These are phyloP conservation scores for Oreochromis mossambicus DNA, from an alignment of 2,797 vertebrate species.

Conservation along the genomic window DNA sequence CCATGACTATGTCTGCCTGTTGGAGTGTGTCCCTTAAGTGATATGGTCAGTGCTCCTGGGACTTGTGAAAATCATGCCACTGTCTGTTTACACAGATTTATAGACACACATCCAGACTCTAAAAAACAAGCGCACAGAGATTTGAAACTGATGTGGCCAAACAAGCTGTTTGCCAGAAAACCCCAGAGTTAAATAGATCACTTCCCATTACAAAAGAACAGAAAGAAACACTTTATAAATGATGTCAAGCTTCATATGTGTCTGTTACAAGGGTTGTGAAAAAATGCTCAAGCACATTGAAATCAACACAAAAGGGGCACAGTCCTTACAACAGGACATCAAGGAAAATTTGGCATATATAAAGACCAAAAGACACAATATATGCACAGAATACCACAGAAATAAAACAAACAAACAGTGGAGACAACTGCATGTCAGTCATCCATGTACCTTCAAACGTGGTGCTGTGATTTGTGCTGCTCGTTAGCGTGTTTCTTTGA, in stretches of 20 bases:
- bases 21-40: background rate
- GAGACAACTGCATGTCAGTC: background rate
- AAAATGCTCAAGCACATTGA: background rate
- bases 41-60: background rate
- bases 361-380: background rate
- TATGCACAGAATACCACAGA: background rate
- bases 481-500: background rate
- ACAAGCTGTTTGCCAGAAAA: background rate
- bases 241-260: background rate
- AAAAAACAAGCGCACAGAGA: background rate
- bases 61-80: background rate
- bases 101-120: background rate
- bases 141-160: slow-evolving; percentile 17
- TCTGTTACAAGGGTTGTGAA: background rate
- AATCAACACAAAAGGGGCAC: background rate
- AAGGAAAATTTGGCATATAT: background rate
- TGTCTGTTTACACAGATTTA: background rate
- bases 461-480: background rate
- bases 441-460: background rate
- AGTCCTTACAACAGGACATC: background rate
- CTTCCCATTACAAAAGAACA: background rate
- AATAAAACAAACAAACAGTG: background rate
- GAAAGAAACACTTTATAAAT: background rate
- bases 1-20: background rate
- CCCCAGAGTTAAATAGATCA: background rate